Conservation (phyloP, 2,888 invertebrate genomes). For the Bellardia bayeri region DNA sequence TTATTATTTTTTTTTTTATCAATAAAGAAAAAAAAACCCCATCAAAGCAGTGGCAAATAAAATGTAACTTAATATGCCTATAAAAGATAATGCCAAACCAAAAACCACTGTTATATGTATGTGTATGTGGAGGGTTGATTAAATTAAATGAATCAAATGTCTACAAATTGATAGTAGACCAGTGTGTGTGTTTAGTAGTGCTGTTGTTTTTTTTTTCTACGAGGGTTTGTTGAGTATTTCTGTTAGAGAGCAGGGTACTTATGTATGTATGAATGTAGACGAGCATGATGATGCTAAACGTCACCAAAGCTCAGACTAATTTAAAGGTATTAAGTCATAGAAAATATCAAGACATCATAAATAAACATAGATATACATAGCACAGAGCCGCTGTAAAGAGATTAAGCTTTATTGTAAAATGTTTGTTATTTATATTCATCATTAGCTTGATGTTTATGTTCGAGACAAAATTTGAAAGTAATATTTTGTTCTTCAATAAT, state of each 20-base stretch:
- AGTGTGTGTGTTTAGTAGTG: conserved; percentile 20
- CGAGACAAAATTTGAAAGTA: no score
- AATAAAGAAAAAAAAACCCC: conserved; percentile 52
- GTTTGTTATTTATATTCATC: not conserved
- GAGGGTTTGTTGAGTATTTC: not conserved
- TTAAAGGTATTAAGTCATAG: conserved; percentile 64
- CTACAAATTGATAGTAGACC: conserved; percentile 30
- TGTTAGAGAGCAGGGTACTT: conserved; percentile 18
- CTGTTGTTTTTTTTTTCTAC: conserved; percentile 27
- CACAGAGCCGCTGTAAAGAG: conserved; percentile 5
- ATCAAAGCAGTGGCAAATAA: conserved; percentile 41
- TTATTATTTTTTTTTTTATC: conserved; percentile 51
- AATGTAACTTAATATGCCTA: conserved; percentile 68
- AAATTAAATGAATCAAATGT: conserved; percentile 63
- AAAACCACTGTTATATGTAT: conserved; percentile 15
- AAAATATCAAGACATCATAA: conserved; percentile 52
- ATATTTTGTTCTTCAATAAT: no score
- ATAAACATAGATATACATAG: not conserved
- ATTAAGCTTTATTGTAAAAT: not conserved
- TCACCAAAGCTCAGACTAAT: conserved; percentile 54
- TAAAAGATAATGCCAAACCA: conserved; percentile 50
- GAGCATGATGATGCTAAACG: conserved; percentile 39
- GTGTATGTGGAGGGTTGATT: conserved; percentile 55
- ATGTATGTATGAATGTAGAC: not conserved
- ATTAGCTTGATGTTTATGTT: not conserved